phyloP scores from a whole-genome alignment of 2,113 vertebrate species.

The Callithrix jacchus region DNA sequence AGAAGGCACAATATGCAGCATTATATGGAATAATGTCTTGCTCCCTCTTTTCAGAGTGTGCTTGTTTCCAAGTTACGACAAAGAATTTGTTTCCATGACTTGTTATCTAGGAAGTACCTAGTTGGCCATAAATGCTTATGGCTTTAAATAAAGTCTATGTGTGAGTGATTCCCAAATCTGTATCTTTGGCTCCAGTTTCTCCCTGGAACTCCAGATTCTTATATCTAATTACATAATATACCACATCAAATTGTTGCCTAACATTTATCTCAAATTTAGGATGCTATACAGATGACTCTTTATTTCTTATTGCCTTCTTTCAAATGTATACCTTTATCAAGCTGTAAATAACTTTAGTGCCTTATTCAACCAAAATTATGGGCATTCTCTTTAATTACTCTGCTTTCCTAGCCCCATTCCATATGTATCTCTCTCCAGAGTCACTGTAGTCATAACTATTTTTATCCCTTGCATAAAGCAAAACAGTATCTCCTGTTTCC shows the following conservation, averaged over 20 bases:
- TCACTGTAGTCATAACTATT: not conserved
- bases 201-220: not conserved
- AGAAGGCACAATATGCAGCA: not conserved
- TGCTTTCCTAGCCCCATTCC: not conserved
- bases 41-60: not conserved
- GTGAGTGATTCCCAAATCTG: not conserved
- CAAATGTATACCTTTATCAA: not conserved
- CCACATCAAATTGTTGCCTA: not conserved
- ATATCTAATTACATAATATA: not conserved
- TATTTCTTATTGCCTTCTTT: not conserved
- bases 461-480: not conserved
- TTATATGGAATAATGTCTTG: not conserved
- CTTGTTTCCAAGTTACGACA: not conserved
- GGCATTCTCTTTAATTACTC: not conserved
- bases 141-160: not conserved
- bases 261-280: not conserved
- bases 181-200: not conserved
- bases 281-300: not conserved
- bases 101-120: not conserved
- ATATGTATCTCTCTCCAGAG: not conserved
- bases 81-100: not conserved
- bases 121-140: not conserved
- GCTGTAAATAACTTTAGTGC: not conserved
- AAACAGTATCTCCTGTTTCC: not conserved
- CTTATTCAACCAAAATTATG: not conserved